Evolutionary conservation across 2,797 vertebrate species (phyloP), one percentile per base, ranked within the genome.

Genomic region (Eleutherodactylus coqui): DNA sequence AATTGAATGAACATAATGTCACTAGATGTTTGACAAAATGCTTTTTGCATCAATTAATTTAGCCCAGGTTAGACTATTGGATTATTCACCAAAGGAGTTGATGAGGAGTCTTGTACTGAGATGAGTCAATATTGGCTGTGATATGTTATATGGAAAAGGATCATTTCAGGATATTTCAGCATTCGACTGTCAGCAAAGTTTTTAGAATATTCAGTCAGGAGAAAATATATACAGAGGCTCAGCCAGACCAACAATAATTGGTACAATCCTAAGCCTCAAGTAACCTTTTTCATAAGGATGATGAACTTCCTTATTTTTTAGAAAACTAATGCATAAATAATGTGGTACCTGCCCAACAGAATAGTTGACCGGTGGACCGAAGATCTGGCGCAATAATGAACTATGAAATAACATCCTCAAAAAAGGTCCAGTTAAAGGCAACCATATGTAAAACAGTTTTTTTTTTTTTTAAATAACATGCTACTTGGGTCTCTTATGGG

Each of bases 1-100:
- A 58, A 41, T 55, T 82, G 24, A 82, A 43, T 43, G 67, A 82
- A 82, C 67, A 29, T 72, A 38, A 58, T 82, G 78, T 79, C 78
- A 79, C 55, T 62, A 82, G 45, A 49, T 72, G 32, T 72, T 72
- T 82, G 34, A 82, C 34, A 27, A 78, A 72, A 82, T 72, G 75
- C 49, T 36, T 53, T 79, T 79, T 45, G 32, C 77, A 64, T 64
- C 60, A 53, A 55, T 53, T 70, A 72, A 72, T 41, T 72, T 72
- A 82, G 43, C 45, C 38, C 55, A 79, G 53, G 77, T 79, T 79
- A 60, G 24, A 45, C 62, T 79, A 60, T 51, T 58, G 47, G 13
- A n/a, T 70, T 49, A 82, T 82, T 27, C 67, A 69, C 24, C 47
- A 34, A 36, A 72, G 21, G 47, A 51, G 51, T 69, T 16, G 24